Evolutionary conservation across 2,888 invertebrate genomes (phyloP).

Genomic region (Oscheius sp.): DNA sequence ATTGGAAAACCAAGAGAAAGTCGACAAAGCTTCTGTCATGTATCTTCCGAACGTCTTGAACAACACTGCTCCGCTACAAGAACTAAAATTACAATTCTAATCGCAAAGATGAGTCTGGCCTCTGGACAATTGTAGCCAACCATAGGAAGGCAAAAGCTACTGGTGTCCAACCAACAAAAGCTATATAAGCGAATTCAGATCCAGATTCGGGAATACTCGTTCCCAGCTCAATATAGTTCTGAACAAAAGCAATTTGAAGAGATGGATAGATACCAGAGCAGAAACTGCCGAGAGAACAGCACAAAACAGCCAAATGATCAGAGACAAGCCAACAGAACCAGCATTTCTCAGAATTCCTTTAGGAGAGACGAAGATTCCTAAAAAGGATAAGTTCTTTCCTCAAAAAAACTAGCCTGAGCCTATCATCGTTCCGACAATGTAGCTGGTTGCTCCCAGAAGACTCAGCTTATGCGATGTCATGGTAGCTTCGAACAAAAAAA

Average conservation of each 20-base stretch:
- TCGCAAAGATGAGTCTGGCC: constrained; percentile 14
- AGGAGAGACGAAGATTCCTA: constrained; percentile 52
- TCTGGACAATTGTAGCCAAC: constrained; percentile 42
- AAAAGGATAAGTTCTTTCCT: neutral
- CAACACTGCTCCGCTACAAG: constrained; percentile 45
- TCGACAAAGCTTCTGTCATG: constrained; percentile 41
- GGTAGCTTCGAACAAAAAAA: neutral
- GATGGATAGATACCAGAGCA: neutral
- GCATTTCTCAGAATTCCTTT: constrained; percentile 50
- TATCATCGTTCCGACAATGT: constrained; percentile 50
- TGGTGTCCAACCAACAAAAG: constrained; percentile 51
- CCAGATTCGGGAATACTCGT: constrained; percentile 53
- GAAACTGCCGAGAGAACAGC: constrained; percentile 44
- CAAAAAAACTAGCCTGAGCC: constrained; percentile 24
- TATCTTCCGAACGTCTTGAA: constrained; percentile 50
- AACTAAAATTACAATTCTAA: constrained; percentile 20
- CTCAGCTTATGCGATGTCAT: constrained; percentile 37
- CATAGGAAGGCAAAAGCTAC: constrained; percentile 52
- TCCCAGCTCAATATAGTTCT: constrained; percentile 55
- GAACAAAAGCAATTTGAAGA: neutral
- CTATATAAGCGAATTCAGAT: constrained; percentile 48
- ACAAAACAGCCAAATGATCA: constrained; percentile 49
- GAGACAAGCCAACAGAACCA: constrained; percentile 48
- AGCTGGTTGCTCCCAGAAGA: constrained; percentile 45
- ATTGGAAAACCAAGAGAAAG: constrained; percentile 33